Conservation (phyloP, 2,113 vertebrate species). For the Grantiella picta region DNA sequence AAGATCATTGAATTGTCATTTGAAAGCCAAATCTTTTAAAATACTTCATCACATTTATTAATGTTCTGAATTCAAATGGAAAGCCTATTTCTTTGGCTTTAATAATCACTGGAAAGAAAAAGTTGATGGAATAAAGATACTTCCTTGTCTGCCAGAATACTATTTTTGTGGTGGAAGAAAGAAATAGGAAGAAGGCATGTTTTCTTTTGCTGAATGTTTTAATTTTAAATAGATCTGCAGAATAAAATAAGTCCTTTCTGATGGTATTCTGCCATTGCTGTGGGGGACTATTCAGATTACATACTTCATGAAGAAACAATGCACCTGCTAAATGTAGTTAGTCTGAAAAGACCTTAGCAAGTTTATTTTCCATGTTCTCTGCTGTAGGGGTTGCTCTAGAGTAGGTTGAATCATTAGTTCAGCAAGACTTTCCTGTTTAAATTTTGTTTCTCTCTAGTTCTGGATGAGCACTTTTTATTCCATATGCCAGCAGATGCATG, state of each 20-base stretch:
- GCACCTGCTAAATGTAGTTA: background rate
- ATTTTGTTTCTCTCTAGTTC: background rate
- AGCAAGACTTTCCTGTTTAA: background rate
- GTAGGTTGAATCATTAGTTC: background rate
- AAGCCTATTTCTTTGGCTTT: background rate
- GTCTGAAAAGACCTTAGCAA: background rate
- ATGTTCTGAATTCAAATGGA: background rate
- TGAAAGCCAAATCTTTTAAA: background rate
- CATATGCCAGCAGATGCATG: fast-evolving
- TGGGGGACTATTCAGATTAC: background rate
- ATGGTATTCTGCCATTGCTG: background rate
- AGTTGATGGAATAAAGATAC: background rate
- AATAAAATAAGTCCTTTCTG: background rate
- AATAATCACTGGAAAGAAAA: background rate
- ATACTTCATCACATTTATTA: background rate
- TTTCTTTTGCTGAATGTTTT: background rate
- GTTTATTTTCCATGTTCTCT: background rate
- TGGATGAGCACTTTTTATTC: background rate
- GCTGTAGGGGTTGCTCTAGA: background rate
- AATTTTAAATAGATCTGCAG: background rate
- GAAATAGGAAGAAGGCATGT: background rate
- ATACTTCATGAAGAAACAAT: background rate
- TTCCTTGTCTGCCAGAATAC: background rate
- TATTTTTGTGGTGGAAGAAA: background rate
- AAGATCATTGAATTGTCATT: background rate